Base-by-base conservation (phyloP, 2,888 invertebrate genomes). In the Parelbella ahira region DNA sequence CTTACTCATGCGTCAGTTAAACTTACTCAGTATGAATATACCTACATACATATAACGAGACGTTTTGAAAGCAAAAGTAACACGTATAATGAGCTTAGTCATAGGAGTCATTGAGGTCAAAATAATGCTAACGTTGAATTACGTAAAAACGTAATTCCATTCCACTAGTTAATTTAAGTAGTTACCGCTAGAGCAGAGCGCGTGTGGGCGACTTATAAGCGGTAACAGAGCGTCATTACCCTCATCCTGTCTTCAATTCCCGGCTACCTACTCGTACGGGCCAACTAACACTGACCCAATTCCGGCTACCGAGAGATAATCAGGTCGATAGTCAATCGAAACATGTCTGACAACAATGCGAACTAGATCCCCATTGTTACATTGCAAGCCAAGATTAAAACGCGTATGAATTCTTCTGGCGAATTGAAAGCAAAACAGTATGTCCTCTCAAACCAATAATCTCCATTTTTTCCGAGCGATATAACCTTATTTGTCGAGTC, bases 401-500 rank as follows among this genome's bases (percentile, higher is more conserved):
- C 41, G 33, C 37, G 38, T 34, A 44, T 42, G 47, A 39, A 50
- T 54, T 50, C 43, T 53, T 38, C 47, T n/a, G 3, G 8, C 48
- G 45, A 49, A 49, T 55, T 53, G 52, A 41, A 53, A 47, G 50
- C 49, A 50, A 52, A 59, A 63, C 56, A 54, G 53, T 45, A 50
- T 49, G 41, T 47, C 48, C 54, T 63, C 60, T 56, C 65, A 68
- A 73, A 76, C 70, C 70, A 68, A 73, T 80, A 80, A 78, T 75
- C 73, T 68, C 49, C 44, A 56, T 74, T 80, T 71, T 79, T 78
- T 81, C 71, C 76, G 54, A 70, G 54, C 72, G 67, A 79, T 79
- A 70, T 78, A 81, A 78, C 73, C 75, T 79, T 81, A 77, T 81
- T 82, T 82, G 75, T 71, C 60, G 70, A 73, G 59, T 64, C 58